These are phyloP conservation scores for Chaetophractus vellerosus DNA, from an alignment of 2,797 vertebrate species.

Conservation along the genomic window DNA sequence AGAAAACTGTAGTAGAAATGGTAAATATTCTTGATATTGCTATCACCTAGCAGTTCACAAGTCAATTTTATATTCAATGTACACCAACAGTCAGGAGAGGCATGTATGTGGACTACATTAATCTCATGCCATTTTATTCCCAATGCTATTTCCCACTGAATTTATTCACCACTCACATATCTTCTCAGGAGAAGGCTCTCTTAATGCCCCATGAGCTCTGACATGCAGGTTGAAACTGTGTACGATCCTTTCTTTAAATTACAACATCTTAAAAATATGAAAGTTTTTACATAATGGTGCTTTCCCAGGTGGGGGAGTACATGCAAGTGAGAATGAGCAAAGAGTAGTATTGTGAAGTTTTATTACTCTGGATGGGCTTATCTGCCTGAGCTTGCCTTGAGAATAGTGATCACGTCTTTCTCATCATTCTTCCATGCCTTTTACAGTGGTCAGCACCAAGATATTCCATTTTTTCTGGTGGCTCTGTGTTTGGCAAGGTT, in stretches of 20 bases:
- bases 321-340: not conserved
- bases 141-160: not conserved
- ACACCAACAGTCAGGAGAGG: not conserved
- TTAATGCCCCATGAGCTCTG: not conserved
- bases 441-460: not conserved
- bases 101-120: not conserved
- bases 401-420: not conserved
- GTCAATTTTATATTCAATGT: not conserved
- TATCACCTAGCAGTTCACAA: not conserved
- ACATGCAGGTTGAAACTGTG: not conserved
- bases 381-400: not conserved
- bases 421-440: not conserved
- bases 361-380: not conserved
- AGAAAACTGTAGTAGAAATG: not conserved
- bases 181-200: slow-evolving; percentile 13
- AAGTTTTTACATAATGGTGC: not conserved
- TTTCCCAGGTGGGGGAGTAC: not conserved
- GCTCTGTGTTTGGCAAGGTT: not conserved
- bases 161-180: slow-evolving; percentile 15
- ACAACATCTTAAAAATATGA: slow-evolving; percentile 4
- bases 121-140: not conserved
- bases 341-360: no score
- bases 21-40: not conserved
- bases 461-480: not conserved
- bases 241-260: slow-evolving; percentile 39